Evolutionary conservation across 2,113 vertebrate species (phyloP).

Genomic region (Paradoxurus hermaphroditus): DNA sequence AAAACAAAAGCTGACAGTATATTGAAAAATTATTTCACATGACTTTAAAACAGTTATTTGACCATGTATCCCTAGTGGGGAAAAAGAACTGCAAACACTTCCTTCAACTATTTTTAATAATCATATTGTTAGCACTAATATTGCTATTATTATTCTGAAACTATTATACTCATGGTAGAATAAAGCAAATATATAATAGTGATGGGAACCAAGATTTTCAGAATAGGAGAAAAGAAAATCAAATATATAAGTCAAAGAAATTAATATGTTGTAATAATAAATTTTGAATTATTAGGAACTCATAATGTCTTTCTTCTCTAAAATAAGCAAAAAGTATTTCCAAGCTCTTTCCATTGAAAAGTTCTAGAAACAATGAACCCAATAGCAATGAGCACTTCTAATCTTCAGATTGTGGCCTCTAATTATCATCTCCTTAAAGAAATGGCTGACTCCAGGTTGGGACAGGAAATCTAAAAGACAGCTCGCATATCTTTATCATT

Average conservation of each 20-base stretch:
- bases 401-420: not conserved
- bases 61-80: not conserved
- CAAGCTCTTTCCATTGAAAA: not conserved
- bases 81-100: not conserved
- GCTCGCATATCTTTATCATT: not conserved
- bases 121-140: not conserved
- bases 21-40: not conserved
- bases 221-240: constrained; percentile 2
- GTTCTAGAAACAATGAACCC: not conserved
- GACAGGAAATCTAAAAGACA: not conserved
- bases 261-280: not conserved
- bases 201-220: not conserved
- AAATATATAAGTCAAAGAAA: not conserved
- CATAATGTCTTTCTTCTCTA: not conserved
- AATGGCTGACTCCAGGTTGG: not conserved
- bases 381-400: not conserved
- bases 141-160: not conserved
- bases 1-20: not conserved
- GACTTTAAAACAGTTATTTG: not conserved
- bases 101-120: not conserved
- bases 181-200: not conserved
- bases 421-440: not conserved
- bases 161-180: not conserved
- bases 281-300: not conserved
- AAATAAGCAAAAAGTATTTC: not conserved